Base-by-base conservation (phyloP, 2,797 vertebrate species). In the Neoniphon sammara region DNA sequence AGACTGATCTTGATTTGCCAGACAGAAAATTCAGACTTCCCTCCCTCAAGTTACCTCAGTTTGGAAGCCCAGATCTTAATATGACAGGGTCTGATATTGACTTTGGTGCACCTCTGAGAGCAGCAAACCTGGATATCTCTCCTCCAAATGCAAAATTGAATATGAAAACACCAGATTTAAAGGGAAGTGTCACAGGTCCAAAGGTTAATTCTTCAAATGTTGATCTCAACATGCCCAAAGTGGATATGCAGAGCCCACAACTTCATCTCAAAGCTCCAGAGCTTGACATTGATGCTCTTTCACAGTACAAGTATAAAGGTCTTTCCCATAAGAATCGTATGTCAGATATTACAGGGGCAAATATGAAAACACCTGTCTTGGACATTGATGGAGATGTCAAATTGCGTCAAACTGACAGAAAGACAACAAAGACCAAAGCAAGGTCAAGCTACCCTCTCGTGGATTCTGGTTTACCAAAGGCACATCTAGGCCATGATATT, bases 371-470 rank as follows among this genome's bases (percentile, higher is more conserved):
- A 39, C 88, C 89, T 7, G 82, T 21, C 12, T n/a, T 91, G 27
- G 81, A 93, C 47, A 5, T 89, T 61, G 88, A 92, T 75, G 12
- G 59, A 71, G 72, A 84, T 61, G 7, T 82, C 23, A 72, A 25
- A 61, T 63, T 70, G 61, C 18, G 0, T 46, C 59, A 62, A 30
- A 8, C n/a, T 18, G 59, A 79, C 4, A 63, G 25, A 52, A 86
- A 25, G 42, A 61, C 75, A n/a, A 8, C 20, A 0, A 71, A 72
- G 27, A 27, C 27, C 49, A 75, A 77, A 34, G 36, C 20, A 8
- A 83, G 77, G 57, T 56, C 79, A 25, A 85, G 74, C 55, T 80
- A 76, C 46, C 82, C 88, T 52, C 7, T 47, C 21, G 6, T 62
- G 47, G 66, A 84, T 64, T 44, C 55, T 6, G 18, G 53, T 56